phyloP scores from a whole-genome alignment of 64 coral and sea anemone species.

The Porites australiensis region DNA sequence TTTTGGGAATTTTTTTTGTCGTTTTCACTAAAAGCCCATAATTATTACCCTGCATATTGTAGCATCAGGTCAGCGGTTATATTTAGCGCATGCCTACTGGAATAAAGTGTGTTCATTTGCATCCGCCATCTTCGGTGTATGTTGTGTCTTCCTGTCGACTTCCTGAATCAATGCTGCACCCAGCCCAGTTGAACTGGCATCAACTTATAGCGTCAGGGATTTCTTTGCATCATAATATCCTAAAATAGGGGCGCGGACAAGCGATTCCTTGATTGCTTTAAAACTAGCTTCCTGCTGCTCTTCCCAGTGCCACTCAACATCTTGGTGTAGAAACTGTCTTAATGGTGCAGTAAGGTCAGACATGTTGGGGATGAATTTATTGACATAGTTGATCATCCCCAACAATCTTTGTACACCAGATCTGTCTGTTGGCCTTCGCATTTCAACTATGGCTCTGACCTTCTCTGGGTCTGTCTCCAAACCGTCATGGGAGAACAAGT shows the following conservation, averaged over 20 bases:
- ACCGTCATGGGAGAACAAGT: background rate
- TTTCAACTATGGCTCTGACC: slow-evolving; percentile 8
- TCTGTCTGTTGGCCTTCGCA: slow-evolving; percentile 40
- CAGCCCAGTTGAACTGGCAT: background rate
- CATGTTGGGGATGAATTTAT: slow-evolving; percentile 64
- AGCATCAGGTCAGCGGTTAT: slow-evolving; percentile 18
- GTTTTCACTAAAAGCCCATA: too few relatives aligned
- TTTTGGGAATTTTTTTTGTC: too few relatives aligned
- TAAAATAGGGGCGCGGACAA: background rate
- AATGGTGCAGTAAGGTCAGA: slow-evolving; percentile 66
- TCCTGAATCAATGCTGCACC: background rate
- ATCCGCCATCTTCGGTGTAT: background rate
- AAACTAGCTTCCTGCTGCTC: background rate
- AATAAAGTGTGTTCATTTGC: slow-evolving; percentile 16
- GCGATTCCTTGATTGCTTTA: background rate
- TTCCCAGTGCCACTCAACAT: slow-evolving; percentile 35
- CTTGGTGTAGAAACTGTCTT: slow-evolving; percentile 29
- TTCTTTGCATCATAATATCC: too few relatives aligned
- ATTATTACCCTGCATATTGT: too few relatives aligned
- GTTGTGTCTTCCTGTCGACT: background rate
- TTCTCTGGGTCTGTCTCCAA: background rate
- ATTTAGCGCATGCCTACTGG: slow-evolving; percentile 21
- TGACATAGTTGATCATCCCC: slow-evolving; percentile 41
- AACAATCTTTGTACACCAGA: slow-evolving; percentile 44
- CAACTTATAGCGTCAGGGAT: too few relatives aligned